These are phyloP conservation scores for Zaprionus ornatus DNA, from an alignment of 1,140 invertebrate genomes.

Conservation along the genomic window DNA sequence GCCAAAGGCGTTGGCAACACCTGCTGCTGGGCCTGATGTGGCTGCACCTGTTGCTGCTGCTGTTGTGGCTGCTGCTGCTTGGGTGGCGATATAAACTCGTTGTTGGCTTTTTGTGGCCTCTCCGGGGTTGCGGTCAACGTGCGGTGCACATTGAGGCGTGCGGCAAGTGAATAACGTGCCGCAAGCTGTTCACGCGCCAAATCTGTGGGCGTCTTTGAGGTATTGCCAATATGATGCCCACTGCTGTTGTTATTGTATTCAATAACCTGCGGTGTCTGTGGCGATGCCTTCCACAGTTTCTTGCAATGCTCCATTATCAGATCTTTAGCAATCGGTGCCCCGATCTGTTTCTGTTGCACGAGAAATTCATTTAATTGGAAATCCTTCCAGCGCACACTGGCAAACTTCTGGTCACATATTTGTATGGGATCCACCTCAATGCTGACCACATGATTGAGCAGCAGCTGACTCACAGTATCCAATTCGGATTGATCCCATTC, in stretches of 20 bases:
- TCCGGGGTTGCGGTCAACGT: slow-evolving; percentile 30
- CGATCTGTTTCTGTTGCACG: slow-evolving; percentile 74
- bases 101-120: slow-evolving; percentile 37
- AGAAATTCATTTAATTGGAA: slow-evolving; percentile 71
- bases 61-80: slow-evolving; percentile 6
- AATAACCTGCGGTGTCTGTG: slow-evolving; percentile 31
- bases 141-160: slow-evolving; percentile 71
- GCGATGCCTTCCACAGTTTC: slow-evolving; percentile 61
- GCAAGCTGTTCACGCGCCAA: slow-evolving; percentile 66
- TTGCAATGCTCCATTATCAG: slow-evolving; percentile 73
- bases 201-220: slow-evolving; percentile 58
- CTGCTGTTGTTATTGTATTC: slow-evolving; percentile 60
- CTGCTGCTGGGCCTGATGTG: background rate
- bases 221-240: slow-evolving; percentile 4
- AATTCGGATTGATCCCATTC: slow-evolving; percentile 69
- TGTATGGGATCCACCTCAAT: slow-evolving; percentile 52
- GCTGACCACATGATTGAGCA: slow-evolving; percentile 62
- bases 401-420: slow-evolving; percentile 74
- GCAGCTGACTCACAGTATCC: slow-evolving; percentile 51
- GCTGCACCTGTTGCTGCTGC: slow-evolving; percentile 5
- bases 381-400: slow-evolving; percentile 74
- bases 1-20: slow-evolving; percentile 40
- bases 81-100: slow-evolving; percentile 27
- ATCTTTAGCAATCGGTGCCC: slow-evolving; percentile 62
- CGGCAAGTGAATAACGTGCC: slow-evolving; percentile 57